A percentile compares a stretch with the other conserved stretches of the same genome.
Evolutionary conservation across 2,888 invertebrate genomes (phyloP).

Genomic region (Acleris emargana): DNA sequence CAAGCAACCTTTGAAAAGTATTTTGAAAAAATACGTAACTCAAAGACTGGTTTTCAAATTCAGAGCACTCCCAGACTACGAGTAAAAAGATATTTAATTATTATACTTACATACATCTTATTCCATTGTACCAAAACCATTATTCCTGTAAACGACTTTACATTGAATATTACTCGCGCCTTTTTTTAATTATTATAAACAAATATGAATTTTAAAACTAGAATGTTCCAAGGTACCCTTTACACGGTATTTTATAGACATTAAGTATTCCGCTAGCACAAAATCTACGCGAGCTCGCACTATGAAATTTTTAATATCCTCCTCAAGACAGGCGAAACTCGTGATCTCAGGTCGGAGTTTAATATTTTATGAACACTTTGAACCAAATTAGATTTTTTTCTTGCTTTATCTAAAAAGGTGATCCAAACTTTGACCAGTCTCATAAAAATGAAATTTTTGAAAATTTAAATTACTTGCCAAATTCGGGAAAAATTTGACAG

Average conservation of each 20-base stretch:
- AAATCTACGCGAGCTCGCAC: slow-evolving; percentile 59
- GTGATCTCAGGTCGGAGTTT: slow-evolving; percentile 57
- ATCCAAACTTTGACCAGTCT: slow-evolving; percentile 42
- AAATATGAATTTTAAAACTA: neutral
- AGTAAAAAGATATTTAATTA: no score
- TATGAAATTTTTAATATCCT: slow-evolving; percentile 69
- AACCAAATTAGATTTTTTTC: slow-evolving; percentile 69
- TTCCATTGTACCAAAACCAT: no score
- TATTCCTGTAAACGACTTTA: neutral
- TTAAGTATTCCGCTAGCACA: slow-evolving; percentile 29
- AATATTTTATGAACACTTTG: slow-evolving; percentile 74
- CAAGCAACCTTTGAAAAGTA: no score
- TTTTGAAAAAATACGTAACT: no score
- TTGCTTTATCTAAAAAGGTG: slow-evolving; percentile 49
- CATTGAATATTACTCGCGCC: neutral
- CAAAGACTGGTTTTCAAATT: no score
- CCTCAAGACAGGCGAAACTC: slow-evolving; percentile 61
- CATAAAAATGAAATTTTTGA: neutral
- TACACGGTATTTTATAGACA: slow-evolving; percentile 12
- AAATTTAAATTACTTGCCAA: no score
- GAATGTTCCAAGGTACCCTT: neutral
- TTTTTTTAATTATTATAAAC: neutral
- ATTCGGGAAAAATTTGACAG: no score
- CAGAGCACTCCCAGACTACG: no score
- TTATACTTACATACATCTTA: no score